phyloP scores from a whole-genome alignment of 2,113 vertebrate species.

The Emydocephalus ijimae region DNA sequence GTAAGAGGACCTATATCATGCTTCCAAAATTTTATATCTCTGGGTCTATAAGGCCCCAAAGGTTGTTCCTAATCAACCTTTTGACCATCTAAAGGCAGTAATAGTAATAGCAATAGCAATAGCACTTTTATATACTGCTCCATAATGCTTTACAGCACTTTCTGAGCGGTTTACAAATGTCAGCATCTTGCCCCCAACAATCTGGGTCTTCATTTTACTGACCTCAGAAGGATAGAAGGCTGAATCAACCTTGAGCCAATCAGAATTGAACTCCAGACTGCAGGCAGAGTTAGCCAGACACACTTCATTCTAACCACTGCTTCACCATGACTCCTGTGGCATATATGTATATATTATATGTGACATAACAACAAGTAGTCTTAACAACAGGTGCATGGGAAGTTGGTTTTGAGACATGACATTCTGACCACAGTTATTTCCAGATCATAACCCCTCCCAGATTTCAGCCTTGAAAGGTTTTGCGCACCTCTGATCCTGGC shows the following conservation, averaged over 20 bases:
- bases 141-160: background rate
- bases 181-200: background rate
- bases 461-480: background rate
- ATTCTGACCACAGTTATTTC: background rate
- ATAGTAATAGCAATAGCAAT: background rate
- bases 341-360: background rate
- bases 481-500: background rate
- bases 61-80: background rate
- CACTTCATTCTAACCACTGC: background rate
- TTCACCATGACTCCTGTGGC: background rate
- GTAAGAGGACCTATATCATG: background rate
- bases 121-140: background rate
- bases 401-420: background rate
- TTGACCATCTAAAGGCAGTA: background rate
- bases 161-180: background rate
- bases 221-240: background rate
- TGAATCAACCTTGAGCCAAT: background rate
- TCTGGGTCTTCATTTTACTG: background rate
- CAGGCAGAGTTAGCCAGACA: background rate
- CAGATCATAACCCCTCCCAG: background rate
- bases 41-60: background rate
- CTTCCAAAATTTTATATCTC: no score
- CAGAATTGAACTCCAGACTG: background rate
- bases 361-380: background rate
- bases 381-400: background rate